phyloP scores from a whole-genome alignment of 2,113 vertebrate genomes.

The Burhinus bistriatus region DNA sequence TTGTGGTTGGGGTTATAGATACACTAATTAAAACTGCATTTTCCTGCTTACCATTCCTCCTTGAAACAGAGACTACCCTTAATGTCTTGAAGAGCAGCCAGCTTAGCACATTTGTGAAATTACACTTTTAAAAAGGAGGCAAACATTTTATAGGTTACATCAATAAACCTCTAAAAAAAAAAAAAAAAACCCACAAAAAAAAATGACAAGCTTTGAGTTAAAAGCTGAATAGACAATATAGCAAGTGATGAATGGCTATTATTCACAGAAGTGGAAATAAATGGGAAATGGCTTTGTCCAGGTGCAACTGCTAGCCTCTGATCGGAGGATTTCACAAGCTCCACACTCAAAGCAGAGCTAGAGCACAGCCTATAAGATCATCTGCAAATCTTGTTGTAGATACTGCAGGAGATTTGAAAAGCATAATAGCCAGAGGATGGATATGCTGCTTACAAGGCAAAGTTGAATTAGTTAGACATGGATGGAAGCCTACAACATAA shows the following conservation, averaged over 20 bases:
- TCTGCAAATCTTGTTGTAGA: neutral
- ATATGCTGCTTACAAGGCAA: neutral
- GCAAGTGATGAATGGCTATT: neutral
- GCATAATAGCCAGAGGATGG: neutral
- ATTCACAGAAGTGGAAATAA: neutral
- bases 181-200: neutral
- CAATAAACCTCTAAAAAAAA: neutral
- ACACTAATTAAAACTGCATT: neutral
- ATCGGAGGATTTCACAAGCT: neutral
- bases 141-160: neutral
- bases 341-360: neutral
- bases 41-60: neutral
- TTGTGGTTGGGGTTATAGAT: neutral
- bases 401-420: neutral
- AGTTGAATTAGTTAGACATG: neutral
- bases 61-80: neutral
- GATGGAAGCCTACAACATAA: neutral
- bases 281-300: neutral
- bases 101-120: neutral
- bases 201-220: neutral
- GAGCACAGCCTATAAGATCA: neutral
- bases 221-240: neutral
- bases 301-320: neutral
- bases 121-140: neutral
- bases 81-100: neutral